Evolutionary conservation across 1,140 invertebrate genomes (phyloP), one percentile per base, ranked within the genome.

Genomic region (Fopius arisanus): DNA sequence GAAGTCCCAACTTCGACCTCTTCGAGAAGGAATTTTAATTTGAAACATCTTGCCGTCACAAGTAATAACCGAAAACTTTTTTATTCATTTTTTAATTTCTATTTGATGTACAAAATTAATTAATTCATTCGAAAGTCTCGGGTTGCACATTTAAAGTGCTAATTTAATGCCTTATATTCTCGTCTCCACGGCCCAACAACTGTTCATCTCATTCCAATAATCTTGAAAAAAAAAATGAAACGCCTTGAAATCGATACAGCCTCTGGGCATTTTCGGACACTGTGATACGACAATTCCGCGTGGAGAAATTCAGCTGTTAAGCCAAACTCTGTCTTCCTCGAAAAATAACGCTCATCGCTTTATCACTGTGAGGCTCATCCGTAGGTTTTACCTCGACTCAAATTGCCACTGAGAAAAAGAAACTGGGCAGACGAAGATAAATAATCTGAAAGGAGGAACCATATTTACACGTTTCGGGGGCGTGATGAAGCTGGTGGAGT

Each of bases 291-390:
- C 54, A 16, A 63, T 65, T 62, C 41, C 48, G n/a, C 19, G 19
- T 14, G 28, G 23, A 37, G 37, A 70, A 70, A 41, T 16, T 48
- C 59, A 43, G 26, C 54, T 72, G 63, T 67, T 72, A 67, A 67
- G 62, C 37, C 41, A 28, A 48, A 66, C 1, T 28, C 26, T 19
- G 48, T 40, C 67, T 66, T 37, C 62, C 40, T 51, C 67, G 70
- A 72, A 72, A 72, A 72, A 72, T 72, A 72, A 72, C 70, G 70
- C 31, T 72, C 54, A 66, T 66, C 62, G 70, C 63, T 72, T 66
- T 72, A 72, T 72, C 70, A 72, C 63, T 67, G 23, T 65, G 31
- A 66, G 51, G 26, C 68, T 59, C 33, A 73, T 68, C 66, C 66
- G n/a, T 10, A 43, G 51, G 26, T 67, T 48, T 67, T 37, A 66